Evolutionary conservation across 2,888 invertebrate genomes (phyloP).

Genomic region (Ptilodon capucinus): DNA sequence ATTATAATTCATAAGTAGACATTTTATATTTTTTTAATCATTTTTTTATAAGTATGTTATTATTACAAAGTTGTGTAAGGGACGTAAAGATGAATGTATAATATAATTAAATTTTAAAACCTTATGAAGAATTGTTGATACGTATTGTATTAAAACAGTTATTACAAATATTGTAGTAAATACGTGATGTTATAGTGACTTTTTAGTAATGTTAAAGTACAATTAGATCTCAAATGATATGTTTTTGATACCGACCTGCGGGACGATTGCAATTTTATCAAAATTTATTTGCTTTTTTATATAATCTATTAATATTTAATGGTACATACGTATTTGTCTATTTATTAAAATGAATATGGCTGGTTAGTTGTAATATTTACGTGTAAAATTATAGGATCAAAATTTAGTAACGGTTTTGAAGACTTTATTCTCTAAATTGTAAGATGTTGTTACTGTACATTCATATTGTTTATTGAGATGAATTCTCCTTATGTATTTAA

Average conservation of each 20-base stretch:
- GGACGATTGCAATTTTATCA: neutral
- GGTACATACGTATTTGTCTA: neutral
- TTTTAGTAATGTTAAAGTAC: slow-evolving; percentile 45
- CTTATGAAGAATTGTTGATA: slow-evolving; percentile 42
- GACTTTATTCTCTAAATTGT: neutral
- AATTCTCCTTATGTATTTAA: no score
- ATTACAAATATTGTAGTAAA: slow-evolving; percentile 15
- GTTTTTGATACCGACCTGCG: neutral
- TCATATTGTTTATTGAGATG: no score
- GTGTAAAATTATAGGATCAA: neutral
- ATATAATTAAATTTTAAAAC: slow-evolving; percentile 16
- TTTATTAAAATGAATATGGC: neutral
- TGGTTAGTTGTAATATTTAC: neutral
- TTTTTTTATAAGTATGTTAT: neutral
- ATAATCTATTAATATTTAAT: neutral
- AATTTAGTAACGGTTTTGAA: neutral
- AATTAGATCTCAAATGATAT: slow-evolving; percentile 50
- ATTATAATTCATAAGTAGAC: no score
- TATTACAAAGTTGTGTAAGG: no score
- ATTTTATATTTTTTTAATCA: neutral
- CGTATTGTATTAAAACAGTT: slow-evolving; percentile 40
- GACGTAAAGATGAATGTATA: neutral
- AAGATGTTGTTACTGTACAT: neutral
- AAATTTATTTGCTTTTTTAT: neutral
- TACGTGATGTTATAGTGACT: slow-evolving; percentile 27